These are phyloP conservation scores for Ceratosolen fusciceps DNA, from an alignment of 1,140 invertebrate species.

Conservation along the genomic window DNA sequence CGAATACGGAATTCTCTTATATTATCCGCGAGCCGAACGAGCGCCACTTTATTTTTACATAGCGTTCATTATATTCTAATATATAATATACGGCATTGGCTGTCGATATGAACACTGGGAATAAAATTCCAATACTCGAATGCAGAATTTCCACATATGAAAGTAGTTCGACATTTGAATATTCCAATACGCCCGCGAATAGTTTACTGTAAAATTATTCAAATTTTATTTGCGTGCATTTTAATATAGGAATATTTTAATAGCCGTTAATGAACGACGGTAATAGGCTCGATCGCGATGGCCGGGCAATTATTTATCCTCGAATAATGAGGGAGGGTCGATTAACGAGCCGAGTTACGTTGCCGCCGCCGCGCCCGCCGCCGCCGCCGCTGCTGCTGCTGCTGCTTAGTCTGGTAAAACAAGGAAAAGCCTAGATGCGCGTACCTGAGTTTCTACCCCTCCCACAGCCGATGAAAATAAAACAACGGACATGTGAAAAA, in stretches of 20 bases:
- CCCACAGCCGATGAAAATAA: too few relatives aligned
- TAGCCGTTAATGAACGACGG: background rate
- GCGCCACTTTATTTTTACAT: background rate
- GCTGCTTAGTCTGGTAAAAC: too few relatives aligned
- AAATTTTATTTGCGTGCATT: background rate
- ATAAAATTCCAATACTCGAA: background rate
- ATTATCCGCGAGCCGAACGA: background rate
- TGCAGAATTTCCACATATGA: background rate
- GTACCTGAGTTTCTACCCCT: too few relatives aligned
- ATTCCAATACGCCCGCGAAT: background rate
- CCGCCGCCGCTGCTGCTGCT: too few relatives aligned
- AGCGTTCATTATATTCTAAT: background rate
- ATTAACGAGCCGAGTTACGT: too few relatives aligned
- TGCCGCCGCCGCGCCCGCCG: too few relatives aligned
- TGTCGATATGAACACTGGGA: background rate
- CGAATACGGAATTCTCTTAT: background rate
- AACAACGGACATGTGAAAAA: too few relatives aligned
- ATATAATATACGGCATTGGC: background rate
- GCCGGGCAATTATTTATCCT: too few relatives aligned
- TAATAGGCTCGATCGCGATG: too few relatives aligned
- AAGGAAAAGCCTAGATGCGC: too few relatives aligned
- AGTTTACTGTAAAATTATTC: background rate
- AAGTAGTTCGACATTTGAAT: constrained; percentile 1
- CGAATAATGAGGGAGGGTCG: too few relatives aligned
- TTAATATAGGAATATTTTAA: background rate